Evolutionary conservation across 2,113 vertebrate species (phyloP), one percentile per base, ranked within the genome.

Genomic region (Alces alces): DNA sequence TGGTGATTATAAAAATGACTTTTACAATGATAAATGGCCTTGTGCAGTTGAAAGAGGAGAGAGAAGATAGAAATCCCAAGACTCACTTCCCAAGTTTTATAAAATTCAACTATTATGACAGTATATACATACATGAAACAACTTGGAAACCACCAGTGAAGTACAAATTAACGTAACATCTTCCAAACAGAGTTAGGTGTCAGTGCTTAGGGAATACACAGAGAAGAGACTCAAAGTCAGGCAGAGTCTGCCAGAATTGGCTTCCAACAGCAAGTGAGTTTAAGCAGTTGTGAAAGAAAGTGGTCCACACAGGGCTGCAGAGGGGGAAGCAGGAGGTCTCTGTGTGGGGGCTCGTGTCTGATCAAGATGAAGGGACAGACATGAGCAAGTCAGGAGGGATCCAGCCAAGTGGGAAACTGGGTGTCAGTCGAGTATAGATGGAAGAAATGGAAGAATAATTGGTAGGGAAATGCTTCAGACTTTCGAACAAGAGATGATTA

Each of bases 41-140:
- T 3, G 25, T 50, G 61, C 7, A 7, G 30, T 45, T 89, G 43
- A 89, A 76, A 61, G 66, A 93, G 60, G 33, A 93, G 58, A 61
- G 28, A 25, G 13, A 80, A 78, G 50, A 83, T n/a, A 79, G 13
- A 78, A 52, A 58, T 64, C 33, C 4, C 47, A 73, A 83, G 78
- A 45, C 78, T 92, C n/a, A 17, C 16, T 94, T 95, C 45, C 55
- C 45, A 11, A 66, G 82, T 55, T 95, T 94, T 54, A 78, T 60
- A 89, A 89, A 91, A 89, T 73, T 54, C 11, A 45, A 7, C 43
- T 89, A 12, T 61, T 54, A 6, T 33, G 64, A 54, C 11, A 55
- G 16, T 43, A 9, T 66, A 7, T 64, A n/a, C 2, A 92, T 54
- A 58, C 9, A 36, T 11, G 19, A 80, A 92, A 60, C 84, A 64